Evolutionary conservation across 2,797 vertebrate genomes (phyloP).

Genomic region (Poecilia picta): DNA sequence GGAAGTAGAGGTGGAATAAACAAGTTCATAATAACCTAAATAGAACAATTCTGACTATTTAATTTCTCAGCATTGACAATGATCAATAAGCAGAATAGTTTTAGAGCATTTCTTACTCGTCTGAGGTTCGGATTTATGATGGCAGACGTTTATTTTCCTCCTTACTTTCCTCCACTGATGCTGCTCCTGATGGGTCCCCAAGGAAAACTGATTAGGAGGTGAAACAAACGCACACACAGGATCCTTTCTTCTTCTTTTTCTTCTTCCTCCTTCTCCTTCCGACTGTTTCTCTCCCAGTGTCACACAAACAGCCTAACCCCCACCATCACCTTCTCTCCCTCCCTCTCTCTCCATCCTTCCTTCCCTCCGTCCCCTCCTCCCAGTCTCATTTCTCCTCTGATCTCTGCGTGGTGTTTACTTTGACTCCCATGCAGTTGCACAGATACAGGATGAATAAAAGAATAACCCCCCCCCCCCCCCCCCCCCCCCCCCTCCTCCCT

Average conservation of each 20-base stretch:
- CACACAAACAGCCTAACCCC: constrained; percentile 62
- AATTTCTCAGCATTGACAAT: constrained; percentile 2
- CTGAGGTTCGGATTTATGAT: constrained; percentile 44
- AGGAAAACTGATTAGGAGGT: constrained; percentile 77
- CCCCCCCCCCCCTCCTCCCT: no score
- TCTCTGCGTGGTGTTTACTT: constrained; percentile 67
- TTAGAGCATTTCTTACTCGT: constrained; percentile 66
- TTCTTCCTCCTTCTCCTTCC: constrained; percentile 40
- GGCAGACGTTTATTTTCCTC: constrained; percentile 45
- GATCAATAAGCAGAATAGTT: constrained; percentile 23
- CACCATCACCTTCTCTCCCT: constrained; percentile 14
- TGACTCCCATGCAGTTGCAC: constrained; percentile 57
- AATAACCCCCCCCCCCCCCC: background rate
- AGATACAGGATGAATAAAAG: constrained; percentile 41
- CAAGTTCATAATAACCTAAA: constrained; percentile 17
- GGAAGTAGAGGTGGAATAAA: background rate
- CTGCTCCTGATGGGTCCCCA: constrained; percentile 67
- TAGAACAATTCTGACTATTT: background rate
- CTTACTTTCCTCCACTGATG: constrained; percentile 55
- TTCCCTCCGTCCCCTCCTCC: constrained; percentile 30
- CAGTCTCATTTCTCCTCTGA: constrained; percentile 58
- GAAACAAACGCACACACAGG: constrained; percentile 63
- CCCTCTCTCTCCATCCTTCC: constrained; percentile 17
- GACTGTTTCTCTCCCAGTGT: constrained; percentile 53
- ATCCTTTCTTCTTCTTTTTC: constrained; percentile 48